phyloP scores from a whole-genome alignment of 2,797 vertebrate species.

The Echeneis naucrates region DNA sequence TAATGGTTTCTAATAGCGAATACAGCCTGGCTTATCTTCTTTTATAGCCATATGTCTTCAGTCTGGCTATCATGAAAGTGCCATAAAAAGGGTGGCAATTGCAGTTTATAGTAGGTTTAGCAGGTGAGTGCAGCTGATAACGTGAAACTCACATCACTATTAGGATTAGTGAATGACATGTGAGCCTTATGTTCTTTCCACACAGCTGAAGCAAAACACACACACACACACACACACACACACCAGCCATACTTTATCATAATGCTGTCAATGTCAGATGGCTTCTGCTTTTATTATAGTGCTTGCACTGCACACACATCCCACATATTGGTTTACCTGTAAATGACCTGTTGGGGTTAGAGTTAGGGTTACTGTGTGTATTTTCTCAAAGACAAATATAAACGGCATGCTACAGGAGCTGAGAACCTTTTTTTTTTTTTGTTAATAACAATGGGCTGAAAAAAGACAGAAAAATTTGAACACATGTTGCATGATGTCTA shows the following conservation, averaged over 20 bases:
- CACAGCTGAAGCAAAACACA: constrained; percentile 31
- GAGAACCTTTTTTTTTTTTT: neutral
- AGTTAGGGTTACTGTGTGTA: neutral
- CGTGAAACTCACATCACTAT: constrained; percentile 29
- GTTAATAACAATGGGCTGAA: neutral
- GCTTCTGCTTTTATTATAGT: constrained; percentile 34
- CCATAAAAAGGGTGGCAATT: constrained; percentile 72
- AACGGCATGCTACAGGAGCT: neutral
- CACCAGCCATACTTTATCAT: constrained; percentile 35
- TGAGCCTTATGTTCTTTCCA: constrained; percentile 47
- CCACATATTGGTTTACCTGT: constrained; percentile 27
- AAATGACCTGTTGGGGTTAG: constrained; percentile 14
- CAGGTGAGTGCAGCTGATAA: constrained; percentile 75
- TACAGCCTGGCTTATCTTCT: constrained; percentile 68
- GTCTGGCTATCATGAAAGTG: constrained; percentile 51
- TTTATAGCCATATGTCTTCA: constrained; percentile 65
- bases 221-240: too few species aligned
- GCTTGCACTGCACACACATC: constrained; percentile 30
- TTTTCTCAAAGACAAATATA: neutral
- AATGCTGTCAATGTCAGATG: constrained; percentile 51
- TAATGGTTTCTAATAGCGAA: constrained; percentile 58
- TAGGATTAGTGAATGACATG: constrained; percentile 48
- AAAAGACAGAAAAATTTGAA: constrained; percentile 25
- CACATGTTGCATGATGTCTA: constrained; percentile 3
- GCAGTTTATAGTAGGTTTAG: constrained; percentile 69